phyloP scores from a whole-genome alignment of 2,888 invertebrate species.

The Esperia sulphurella region DNA sequence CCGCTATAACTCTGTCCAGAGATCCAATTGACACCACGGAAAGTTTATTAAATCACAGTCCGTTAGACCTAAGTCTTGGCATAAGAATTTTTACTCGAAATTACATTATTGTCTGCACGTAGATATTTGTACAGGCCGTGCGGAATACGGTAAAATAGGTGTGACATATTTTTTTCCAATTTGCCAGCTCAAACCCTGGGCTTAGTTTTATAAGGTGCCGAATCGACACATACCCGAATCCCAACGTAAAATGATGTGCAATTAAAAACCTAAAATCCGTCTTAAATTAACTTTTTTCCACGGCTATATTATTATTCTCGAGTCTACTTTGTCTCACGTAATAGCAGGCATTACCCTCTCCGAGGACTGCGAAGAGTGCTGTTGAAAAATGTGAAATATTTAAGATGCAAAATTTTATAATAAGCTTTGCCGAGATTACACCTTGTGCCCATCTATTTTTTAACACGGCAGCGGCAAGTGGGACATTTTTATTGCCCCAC shows the following conservation, averaged over 20 bases:
- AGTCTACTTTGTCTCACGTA: conserved; percentile 50
- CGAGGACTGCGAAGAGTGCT: conserved; percentile 41
- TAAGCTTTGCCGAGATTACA: conserved; percentile 74
- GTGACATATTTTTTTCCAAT: too few species aligned
- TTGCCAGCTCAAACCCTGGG: too few species aligned
- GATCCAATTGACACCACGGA: too few species aligned
- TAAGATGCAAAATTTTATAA: conserved; percentile 73
- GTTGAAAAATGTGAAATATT: conserved; percentile 70
- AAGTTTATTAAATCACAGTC: too few species aligned
- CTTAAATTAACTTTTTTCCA: conserved; percentile 31
- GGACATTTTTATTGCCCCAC: conserved; percentile 75
- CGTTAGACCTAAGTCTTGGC: too few species aligned
- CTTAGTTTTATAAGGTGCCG: too few species aligned
- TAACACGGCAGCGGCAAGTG: conserved; percentile 62
- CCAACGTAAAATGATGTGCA: conserved; percentile 2
- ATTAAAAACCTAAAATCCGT: conserved; percentile 27
- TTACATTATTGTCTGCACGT: too few species aligned
- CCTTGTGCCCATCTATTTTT: conserved; percentile 74
- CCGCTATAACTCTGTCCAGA: too few species aligned
- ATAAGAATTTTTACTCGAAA: too few species aligned
- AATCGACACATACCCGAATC: too few species aligned
- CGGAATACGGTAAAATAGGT: too few species aligned
- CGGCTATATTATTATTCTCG: conserved; percentile 29
- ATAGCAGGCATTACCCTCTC: conserved; percentile 51
- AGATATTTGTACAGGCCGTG: too few species aligned